phyloP scores from a whole-genome alignment of 2,888 invertebrate species.

The Malthinus flaveolus region DNA sequence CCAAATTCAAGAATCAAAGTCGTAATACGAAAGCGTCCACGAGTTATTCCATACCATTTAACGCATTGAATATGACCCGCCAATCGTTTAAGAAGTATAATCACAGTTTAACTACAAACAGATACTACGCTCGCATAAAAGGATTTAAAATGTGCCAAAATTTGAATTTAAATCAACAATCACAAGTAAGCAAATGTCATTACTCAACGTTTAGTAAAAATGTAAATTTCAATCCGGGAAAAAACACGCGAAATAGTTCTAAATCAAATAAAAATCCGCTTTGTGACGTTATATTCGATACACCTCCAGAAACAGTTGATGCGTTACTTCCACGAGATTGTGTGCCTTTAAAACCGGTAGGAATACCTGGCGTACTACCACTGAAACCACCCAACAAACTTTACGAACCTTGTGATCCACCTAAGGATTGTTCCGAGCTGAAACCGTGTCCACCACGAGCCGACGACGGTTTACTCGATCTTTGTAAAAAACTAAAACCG shows the following conservation, averaged over 20 bases:
- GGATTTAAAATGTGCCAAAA: constrained; percentile 23
- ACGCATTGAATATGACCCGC: no score
- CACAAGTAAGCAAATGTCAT: constrained; percentile 19
- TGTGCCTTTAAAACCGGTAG: constrained; percentile 1
- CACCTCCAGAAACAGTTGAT: background rate
- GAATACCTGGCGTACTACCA: background rate
- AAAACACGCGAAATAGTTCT: background rate
- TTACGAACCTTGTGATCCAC: background rate
- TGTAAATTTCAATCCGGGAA: background rate
- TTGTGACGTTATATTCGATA: background rate
- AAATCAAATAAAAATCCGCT: background rate
- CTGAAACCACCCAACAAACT: constrained; percentile 3
- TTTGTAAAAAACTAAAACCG: constrained; percentile 24
- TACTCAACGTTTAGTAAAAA: constrained; percentile 15
- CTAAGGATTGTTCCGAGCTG: background rate
- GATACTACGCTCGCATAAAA: background rate
- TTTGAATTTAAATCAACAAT: constrained; percentile 11
- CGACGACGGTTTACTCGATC: constrained; percentile 20
- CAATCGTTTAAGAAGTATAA: no score
- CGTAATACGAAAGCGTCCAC: no score
- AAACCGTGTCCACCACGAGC: constrained; percentile 15
- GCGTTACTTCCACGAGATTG: background rate
- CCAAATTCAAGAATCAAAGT: no score
- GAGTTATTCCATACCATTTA: no score
- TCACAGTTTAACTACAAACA: no score